Evolutionary conservation across 2,113 vertebrate species (phyloP), one percentile per base, ranked within the genome.

Genomic region (Ptyas mucosa): DNA sequence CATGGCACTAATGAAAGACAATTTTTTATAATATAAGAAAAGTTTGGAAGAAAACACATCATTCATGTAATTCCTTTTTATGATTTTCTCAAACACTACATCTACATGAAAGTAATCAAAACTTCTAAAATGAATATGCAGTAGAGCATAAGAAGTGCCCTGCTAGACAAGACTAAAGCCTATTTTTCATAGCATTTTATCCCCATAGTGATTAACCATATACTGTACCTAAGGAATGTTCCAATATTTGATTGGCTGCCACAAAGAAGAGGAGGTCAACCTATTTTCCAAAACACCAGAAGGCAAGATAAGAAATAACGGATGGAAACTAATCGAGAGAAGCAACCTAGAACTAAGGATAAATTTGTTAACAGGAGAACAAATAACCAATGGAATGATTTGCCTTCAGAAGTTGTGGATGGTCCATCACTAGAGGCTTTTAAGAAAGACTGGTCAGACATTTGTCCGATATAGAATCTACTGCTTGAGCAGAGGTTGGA

Each of bases 1-100:
- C 26, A 0, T 51, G 20, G 10, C 46, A 91, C 11, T 14, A 90
- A 64, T 18, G 10, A 46, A 89, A 91, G 11, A 18, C 86, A 64
- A 93, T 55, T 14, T 11, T 89, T 89, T 24, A 49, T 39, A 21
- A 91, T 52, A 9, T 3, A 92, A 85, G n/a, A 89, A 61, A 52
- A 46, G 14, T 49, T 2, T 15, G 6, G n/a, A 75, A 1, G 0
- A 1, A 8, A 10, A 81, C 51, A 14, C 12, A 91, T 0, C 39
- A 90, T 89, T 0, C 39, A 24, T 2, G 20, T 57, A n/a, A 18
- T 43, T 15, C 15, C 0, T 89, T 88, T 91, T 89, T 8, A 3
- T 29, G 87, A 46, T 85, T 89, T 89, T 53, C 4, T 34, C 64
- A 89, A 89, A 49, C 18, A 8, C 43, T 57, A 90, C 0, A 69